Conservation (phyloP, 2,797 vertebrate species). For the Coccyzus lansbergi region DNA sequence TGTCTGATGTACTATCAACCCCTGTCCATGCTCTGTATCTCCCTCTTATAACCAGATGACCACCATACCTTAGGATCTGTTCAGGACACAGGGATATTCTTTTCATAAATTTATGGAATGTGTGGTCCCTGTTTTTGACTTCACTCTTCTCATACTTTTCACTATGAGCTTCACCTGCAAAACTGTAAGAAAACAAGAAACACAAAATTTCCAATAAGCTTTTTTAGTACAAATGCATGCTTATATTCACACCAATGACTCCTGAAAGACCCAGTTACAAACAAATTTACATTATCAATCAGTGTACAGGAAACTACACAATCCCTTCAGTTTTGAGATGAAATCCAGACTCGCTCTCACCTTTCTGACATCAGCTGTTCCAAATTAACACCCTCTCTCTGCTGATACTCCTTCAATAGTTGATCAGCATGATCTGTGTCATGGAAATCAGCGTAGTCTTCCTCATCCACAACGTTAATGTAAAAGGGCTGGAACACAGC, state of each 20-base stretch:
- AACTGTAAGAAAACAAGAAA: constrained; percentile 52
- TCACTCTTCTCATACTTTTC: constrained; percentile 90
- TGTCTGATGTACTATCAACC: not conserved
- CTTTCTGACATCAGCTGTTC: constrained; percentile 66
- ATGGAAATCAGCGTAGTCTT: constrained; percentile 72
- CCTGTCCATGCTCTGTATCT: not conserved
- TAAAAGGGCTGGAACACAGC: constrained; percentile 83
- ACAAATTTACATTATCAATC: not conserved
- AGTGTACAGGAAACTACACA: not conserved
- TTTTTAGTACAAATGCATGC: not conserved
- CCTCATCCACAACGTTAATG: constrained; percentile 88
- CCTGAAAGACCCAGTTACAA: not conserved
- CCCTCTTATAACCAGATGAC: not conserved
- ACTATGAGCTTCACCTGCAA: constrained; percentile 41
- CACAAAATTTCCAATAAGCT: not conserved
- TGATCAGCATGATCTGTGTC: constrained; percentile 79
- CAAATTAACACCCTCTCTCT: constrained; percentile 78
- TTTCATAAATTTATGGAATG: constrained; percentile 92
- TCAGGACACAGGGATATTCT: constrained; percentile 85
- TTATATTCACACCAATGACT: not conserved
- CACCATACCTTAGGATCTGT: constrained; percentile 87
- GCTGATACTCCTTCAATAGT: constrained; percentile 88
- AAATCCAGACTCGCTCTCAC: constrained; percentile 38
- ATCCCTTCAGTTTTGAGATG: not conserved
- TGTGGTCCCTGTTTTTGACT: constrained; percentile 80